Evolutionary conservation across 1,140 invertebrate genomes (phyloP), one percentile per base, ranked within the genome.

Genomic region (Lepidotrigona ventralis): DNA sequence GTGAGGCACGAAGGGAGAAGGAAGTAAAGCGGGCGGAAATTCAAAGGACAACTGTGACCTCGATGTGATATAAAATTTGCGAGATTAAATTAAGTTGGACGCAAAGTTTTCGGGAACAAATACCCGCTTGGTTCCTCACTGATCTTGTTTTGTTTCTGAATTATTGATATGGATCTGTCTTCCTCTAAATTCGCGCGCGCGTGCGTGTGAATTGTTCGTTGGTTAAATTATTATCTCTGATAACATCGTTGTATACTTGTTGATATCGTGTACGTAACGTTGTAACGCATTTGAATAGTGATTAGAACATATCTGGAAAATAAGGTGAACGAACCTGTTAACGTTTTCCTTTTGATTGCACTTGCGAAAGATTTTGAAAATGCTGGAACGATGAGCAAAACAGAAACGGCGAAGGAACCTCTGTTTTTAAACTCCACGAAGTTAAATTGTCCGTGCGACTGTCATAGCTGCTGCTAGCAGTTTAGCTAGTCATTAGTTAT

Each of bases 21-120:
- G 1, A 46, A 46, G 33, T 0, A 6, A 39, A 9, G 46, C 2
- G 17, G 29, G n/a, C 12, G 33, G 26, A 56, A 53, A 72, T 63
- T 80, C 39, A 19, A 51, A 15, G 26, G 8, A 23, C 23, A 46
- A 70, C 5, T 5, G 70, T 46, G 17, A 19, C 2, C 17, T 9
- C n/a, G 29, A 29, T 51, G 14, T 81, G 79, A 66, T 75, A 75
- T 73, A 46, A 72, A 58, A 75, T 75, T 56, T 2, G 60, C n/a
- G 60, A 68, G 75, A 75, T 81, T 29, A 74, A 81, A 81, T 81
- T 66, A 66, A 75, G 51, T 81, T 51, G 0, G 21, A 33, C 23
- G 70, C 19, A 75, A 33, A 64, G 51, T 54, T 81, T 15, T 58
- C n/a, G 46, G 56, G 33, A 64, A 80, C 46, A 33, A 80, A 64